phyloP scores from a whole-genome alignment of 2,888 invertebrate genomes.

The Drosophila antonietae region DNA sequence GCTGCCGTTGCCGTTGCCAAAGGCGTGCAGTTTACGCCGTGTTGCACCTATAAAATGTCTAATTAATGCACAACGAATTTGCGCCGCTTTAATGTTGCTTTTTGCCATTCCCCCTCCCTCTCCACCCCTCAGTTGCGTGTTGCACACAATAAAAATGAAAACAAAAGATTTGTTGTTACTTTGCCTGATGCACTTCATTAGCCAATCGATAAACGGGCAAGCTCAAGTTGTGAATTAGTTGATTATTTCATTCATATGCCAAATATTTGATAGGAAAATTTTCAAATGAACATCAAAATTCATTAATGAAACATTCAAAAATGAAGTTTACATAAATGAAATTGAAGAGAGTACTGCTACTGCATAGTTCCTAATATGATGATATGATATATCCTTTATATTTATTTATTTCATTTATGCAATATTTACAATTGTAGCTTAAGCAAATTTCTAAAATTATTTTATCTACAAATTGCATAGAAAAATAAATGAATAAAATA shows the following conservation, averaged over 20 bases:
- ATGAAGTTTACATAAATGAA: not conserved
- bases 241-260: not conserved
- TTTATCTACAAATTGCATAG: no score
- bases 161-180: not conserved
- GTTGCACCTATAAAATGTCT: slow-evolving; percentile 79
- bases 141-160: slow-evolving; percentile 11
- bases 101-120: not conserved
- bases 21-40: slow-evolving; percentile 67
- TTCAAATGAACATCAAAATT: not conserved
- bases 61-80: slow-evolving; percentile 79
- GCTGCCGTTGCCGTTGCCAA: slow-evolving; percentile 24
- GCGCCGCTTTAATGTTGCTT: slow-evolving; percentile 64
- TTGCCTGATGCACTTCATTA: slow-evolving; percentile 31
- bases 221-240: not conserved
- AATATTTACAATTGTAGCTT: not conserved
- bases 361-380: no score
- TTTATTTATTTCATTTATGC: not conserved
- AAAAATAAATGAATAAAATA: no score
- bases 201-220: slow-evolving; percentile 42
- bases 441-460: no score
- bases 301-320: not conserved
- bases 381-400: no score
- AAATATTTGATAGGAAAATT: not conserved
- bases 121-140: slow-evolving; percentile 29
- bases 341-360: no score